phyloP scores from a whole-genome alignment of 2,888 invertebrate genomes.

The Torymus tubicola region DNA sequence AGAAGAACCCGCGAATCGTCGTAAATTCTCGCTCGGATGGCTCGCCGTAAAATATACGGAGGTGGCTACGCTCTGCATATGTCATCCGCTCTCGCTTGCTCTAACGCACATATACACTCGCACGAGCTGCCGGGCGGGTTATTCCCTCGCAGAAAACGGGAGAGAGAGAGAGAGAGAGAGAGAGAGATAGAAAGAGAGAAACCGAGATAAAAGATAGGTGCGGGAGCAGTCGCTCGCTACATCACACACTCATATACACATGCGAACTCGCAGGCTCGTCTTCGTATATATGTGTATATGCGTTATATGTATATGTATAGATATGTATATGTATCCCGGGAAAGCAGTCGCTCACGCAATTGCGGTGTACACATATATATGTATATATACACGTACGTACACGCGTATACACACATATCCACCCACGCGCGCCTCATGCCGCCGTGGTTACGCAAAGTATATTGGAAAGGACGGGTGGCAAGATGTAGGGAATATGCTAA shows the following conservation, averaged over 20 bases:
- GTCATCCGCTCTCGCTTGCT: conserved; percentile 65
- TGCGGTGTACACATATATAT: conserved; percentile 45
- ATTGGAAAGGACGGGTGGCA: conserved; percentile 69
- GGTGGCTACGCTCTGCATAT: conserved; percentile 74
- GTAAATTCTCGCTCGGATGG: conserved; percentile 73
- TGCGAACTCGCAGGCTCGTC: too few relatives aligned
- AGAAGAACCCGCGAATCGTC: conserved; percentile 64
- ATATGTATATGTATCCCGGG: not conserved
- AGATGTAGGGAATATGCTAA: conserved; percentile 61
- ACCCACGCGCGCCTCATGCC: conserved; percentile 35
- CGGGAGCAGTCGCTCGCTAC: conserved; percentile 7
- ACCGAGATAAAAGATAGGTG: conserved; percentile 14
- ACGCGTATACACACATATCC: conserved; percentile 56
- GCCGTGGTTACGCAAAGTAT: conserved; percentile 62
- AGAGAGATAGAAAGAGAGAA: not conserved
- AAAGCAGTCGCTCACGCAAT: conserved; percentile 39
- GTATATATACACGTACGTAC: conserved; percentile 38
- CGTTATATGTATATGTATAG: not conserved
- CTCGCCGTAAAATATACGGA: conserved; percentile 70
- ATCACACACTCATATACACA: not conserved
- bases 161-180: not conserved
- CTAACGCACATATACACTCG: not conserved
- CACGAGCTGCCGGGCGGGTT: not conserved
- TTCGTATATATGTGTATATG: not conserved
- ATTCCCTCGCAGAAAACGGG: not conserved